Base-by-base conservation (phyloP, 2,113 vertebrate genomes). In the Symphodus melops region DNA sequence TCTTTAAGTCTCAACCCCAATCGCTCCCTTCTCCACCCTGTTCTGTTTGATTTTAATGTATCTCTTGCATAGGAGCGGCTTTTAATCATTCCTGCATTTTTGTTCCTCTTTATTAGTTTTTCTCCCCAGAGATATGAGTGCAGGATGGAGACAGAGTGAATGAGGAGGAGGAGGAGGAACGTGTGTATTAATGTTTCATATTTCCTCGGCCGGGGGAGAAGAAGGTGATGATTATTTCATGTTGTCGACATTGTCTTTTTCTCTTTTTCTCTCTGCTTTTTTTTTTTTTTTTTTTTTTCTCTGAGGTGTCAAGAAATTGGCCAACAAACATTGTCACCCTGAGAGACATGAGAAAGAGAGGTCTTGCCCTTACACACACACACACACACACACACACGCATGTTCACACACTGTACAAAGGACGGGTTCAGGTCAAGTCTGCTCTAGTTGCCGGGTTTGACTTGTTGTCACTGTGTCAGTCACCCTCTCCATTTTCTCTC, bases 41-140 rank as follows among this genome's bases (percentile, higher is more conserved):
- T 62, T 46, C 41, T 51, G 39, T 79, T 63, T 82, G 21, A 67
- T 86, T 76, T 74, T 56, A 82, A 78, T 87, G 72, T 82, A 67
- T 76, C 64, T 77, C 59, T 67, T 76, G 77, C 79, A 86, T 48
- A 76, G 74, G 64, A 81, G 52, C 70, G 85, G 77, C 79, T 88
- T 84, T 88, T 86, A 87, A 84, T 90, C 73, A 77, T 85, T 80
- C 56, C 69, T 66, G 58, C 53, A 68, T 79, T 76, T 74, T 74
- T 62, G 48, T 77, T 82, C 54, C 58, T 72, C 59, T 76, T 85
- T 71, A 78, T 86, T 57, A 68, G 63, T 74, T 88, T 87, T 72
- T 56, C 61, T 77, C 87, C 68, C 81, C 37, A 25, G 81, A 81
- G 79, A 76, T 37, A 33, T 20, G 64, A 74, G 59, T 21, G 14